Evolutionary conservation across 2,113 vertebrate species (phyloP).

Genomic region (Oreocharis arfaki): DNA sequence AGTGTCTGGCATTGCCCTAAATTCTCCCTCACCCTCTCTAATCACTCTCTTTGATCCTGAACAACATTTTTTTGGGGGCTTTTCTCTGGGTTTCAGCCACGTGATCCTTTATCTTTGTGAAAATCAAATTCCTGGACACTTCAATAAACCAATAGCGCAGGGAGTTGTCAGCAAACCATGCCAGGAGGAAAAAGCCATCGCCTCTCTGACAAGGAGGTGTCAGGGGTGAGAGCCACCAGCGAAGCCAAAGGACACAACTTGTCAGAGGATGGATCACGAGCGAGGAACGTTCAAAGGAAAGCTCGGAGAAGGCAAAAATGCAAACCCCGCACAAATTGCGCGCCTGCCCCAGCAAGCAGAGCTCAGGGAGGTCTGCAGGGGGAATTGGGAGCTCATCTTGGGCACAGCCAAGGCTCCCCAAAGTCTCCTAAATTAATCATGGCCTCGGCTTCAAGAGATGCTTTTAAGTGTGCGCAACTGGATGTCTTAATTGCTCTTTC

Average conservation of each 20-base stretch:
- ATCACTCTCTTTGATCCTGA: neutral
- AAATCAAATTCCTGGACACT: neutral
- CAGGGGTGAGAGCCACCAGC: neutral
- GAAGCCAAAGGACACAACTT: slow-evolving; percentile 14
- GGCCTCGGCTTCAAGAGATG: neutral
- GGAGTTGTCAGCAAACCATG: neutral
- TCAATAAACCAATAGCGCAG: neutral
- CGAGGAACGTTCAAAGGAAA: slow-evolving; percentile 2
- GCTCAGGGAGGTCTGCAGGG: neutral
- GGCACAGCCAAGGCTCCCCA: neutral
- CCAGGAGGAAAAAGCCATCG: rapidly evolving
- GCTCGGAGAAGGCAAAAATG: slow-evolving; percentile 22
- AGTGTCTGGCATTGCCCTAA: neutral
- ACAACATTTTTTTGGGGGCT: neutral
- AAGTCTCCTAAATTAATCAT: neutral
- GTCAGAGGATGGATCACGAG: slow-evolving; percentile 1
- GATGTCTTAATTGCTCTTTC: neutral
- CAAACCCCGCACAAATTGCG: neutral
- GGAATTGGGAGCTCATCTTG: neutral
- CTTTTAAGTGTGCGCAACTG: neutral
- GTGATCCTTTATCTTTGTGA: neutral
- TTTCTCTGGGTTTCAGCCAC: neutral
- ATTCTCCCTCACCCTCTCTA: neutral
- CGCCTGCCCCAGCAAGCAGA: neutral
- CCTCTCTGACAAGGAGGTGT: neutral